These are phyloP conservation scores for Xylocopa sonorina DNA, from an alignment of 1,140 invertebrate species.

Conservation along the genomic window DNA sequence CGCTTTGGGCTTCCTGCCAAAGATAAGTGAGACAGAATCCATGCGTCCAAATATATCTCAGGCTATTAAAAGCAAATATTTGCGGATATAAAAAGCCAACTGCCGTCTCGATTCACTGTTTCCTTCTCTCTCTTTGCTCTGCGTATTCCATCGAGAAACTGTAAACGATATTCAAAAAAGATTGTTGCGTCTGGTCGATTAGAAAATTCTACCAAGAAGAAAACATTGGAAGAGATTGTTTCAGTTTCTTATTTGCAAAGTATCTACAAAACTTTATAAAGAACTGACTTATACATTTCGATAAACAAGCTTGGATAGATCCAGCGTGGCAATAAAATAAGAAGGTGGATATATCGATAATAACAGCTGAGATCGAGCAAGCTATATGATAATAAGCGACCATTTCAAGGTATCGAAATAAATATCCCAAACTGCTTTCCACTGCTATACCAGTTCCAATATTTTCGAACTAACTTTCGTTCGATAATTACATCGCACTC, in stretches of 20 bases:
- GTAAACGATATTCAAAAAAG: neutral
- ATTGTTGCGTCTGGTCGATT: too few species aligned
- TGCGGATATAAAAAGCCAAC: neutral
- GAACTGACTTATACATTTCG: neutral
- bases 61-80: constrained; percentile 11
- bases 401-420: neutral
- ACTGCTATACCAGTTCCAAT: too few species aligned
- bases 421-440: too few species aligned
- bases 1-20: constrained; percentile 23
- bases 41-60: constrained; percentile 23
- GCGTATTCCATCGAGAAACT: neutral
- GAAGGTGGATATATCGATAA: neutral
- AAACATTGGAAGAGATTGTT: too few species aligned
- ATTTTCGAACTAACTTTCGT: too few species aligned
- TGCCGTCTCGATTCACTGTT: neutral
- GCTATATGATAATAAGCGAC: neutral
- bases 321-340: neutral
- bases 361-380: neutral
- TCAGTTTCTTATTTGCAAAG: too few species aligned
- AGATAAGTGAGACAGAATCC: constrained; percentile 37
- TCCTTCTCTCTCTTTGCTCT: too few species aligned
- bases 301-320: neutral
- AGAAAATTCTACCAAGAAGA: too few species aligned
- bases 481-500: too few species aligned
- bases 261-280: neutral